Evolutionary conservation across 2,888 invertebrate species (phyloP).

Genomic region (Scaptomyza tumidula): DNA sequence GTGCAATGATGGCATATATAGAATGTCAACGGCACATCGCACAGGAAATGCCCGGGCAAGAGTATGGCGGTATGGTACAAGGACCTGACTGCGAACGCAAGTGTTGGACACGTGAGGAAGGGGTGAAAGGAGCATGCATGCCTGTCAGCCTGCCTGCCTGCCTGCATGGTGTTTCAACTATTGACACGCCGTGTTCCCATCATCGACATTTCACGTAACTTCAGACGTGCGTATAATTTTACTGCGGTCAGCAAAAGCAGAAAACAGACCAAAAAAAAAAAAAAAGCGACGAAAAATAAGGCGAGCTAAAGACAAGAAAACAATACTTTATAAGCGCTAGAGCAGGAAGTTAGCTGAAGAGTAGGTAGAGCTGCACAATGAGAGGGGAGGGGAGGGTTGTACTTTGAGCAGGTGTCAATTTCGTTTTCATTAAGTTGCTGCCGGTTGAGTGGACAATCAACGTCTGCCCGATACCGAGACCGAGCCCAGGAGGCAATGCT

Average conservation of each 20-base stretch:
- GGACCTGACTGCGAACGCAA: conserved; percentile 50
- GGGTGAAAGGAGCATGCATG: conserved; percentile 11
- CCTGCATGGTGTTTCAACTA: conserved; percentile 52
- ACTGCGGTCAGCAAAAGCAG: conserved; percentile 64
- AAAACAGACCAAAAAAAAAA: background rate
- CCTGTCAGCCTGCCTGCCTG: background rate
- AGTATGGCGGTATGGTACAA: conserved; percentile 61
- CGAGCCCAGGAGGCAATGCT: conserved; percentile 19
- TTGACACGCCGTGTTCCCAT: conserved; percentile 72
- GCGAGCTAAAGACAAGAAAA: conserved; percentile 18
- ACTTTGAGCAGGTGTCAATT: conserved; percentile 71
- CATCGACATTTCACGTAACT: conserved; percentile 67
- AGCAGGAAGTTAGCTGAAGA: background rate
- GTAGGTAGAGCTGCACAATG: conserved; percentile 15
- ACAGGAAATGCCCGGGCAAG: conserved; percentile 53
- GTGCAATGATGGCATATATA: conserved; percentile 53
- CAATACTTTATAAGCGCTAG: conserved; percentile 33
- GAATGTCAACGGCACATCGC: conserved; percentile 48
- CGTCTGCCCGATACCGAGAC: conserved; percentile 1
- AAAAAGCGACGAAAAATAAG: conserved; percentile 1
- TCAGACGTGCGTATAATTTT: conserved; percentile 79
- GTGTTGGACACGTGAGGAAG: too few relatives aligned
- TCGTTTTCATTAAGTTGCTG: conserved; percentile 79
- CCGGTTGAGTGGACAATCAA: conserved; percentile 66
- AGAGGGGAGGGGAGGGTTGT: background rate